Evolutionary conservation across 2,113 vertebrate species (phyloP), one percentile per base, ranked within the genome.

Genomic region (Gallinago paraguaiae): DNA sequence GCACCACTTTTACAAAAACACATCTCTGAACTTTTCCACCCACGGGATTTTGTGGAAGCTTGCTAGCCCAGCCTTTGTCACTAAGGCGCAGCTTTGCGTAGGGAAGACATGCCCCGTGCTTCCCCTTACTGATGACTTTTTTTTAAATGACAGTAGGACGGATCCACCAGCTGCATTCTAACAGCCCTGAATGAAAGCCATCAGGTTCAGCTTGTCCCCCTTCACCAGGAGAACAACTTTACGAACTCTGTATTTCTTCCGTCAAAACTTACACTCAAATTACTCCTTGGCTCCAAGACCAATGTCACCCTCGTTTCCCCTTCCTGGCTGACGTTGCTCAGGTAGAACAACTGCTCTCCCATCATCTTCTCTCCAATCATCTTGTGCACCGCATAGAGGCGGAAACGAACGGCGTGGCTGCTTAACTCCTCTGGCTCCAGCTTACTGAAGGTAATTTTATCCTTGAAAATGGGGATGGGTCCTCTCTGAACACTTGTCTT

Each of bases 301-400:
- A 99, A 92, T 0, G 98, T 98, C 59, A 98, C 97, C 95, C 98
- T 98, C 48, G 92, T 96, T 37, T 98, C 98, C 39, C 85, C 97
- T 39, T 98, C 97, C 13, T 95, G 97, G 82, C 92, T 93, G 69
- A 99, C 84, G 59, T 97, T 97, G 18, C 95, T 98, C 56, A 99
- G 97, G 70, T 97, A 90, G 96, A 99, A 98, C 9, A 99, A 24
- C 59, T 98, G 98, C 97, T 99, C 99, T 3, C 99, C 99, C 99
- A 99, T 99, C 99, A 99, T 99, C 79, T 97, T 98, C 97, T 99
- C 99, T 4, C 98, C 98, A 81, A 97, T 98, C 98, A 99, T 96
- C 96, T 98, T 98, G 18, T 98, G 98, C 69, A 99, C 97, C 0
- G 99, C 99, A 10, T 99, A 99, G 60, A 99, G 98, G 39, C 99